Conservation (phyloP, 2,113 vertebrate species). For the Genyomyrus donnyi region DNA sequence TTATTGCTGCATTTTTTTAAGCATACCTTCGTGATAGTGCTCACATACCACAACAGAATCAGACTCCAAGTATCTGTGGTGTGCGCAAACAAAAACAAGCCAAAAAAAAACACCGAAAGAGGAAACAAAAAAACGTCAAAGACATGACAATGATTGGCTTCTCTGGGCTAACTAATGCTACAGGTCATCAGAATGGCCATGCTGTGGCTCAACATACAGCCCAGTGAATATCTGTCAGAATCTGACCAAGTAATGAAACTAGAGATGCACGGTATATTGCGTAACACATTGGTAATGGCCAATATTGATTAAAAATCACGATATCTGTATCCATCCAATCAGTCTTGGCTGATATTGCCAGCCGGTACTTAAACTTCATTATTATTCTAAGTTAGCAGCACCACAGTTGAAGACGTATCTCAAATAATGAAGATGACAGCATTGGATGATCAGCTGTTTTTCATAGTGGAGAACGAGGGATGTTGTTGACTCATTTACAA, state of each 20-base stretch:
- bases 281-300: background rate
- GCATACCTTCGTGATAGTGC: background rate
- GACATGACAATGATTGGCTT: background rate
- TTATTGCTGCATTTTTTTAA: background rate
- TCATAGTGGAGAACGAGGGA: background rate
- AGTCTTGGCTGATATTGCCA: background rate
- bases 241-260: background rate
- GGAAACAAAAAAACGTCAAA: background rate
- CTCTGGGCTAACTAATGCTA: background rate
- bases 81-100: background rate
- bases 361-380: background rate
- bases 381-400: background rate
- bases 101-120: background rate
- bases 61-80: background rate
- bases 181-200: background rate
- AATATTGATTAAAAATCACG: background rate
- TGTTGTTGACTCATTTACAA: background rate
- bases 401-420: background rate
- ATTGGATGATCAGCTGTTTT: background rate
- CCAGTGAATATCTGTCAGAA: background rate
- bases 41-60: background rate
- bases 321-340: background rate
- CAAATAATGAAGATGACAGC: background rate
- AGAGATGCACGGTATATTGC: background rate
- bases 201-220: background rate